phyloP scores from a whole-genome alignment of 2,888 invertebrate species.

The Aelia acuminata region DNA sequence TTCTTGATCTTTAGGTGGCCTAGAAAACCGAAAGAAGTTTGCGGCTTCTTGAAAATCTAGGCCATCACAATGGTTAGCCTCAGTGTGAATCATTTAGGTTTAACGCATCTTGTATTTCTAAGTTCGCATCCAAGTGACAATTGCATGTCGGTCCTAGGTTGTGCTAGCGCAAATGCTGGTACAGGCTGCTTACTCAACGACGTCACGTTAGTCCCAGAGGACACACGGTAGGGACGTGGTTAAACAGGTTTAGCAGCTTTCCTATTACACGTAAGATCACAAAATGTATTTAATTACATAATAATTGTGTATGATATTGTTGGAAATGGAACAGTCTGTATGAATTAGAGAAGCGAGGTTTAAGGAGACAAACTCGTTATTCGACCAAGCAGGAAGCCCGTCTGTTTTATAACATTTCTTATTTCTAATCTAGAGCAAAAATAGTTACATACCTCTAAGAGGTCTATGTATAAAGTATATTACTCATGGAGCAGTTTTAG shows the following conservation, averaged over 20 bases:
- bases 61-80: background rate
- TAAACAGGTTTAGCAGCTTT: background rate
- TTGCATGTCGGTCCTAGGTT: background rate
- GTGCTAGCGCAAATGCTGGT: background rate
- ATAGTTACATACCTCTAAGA: background rate
- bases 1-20: background rate
- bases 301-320: background rate
- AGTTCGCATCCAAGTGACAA: background rate
- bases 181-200: background rate
- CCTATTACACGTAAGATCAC: background rate
- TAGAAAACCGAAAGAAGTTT: background rate
- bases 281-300: background rate
- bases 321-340: background rate
- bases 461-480: too few relatives aligned
- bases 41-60: background rate
- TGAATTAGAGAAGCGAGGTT: background rate
- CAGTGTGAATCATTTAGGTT: background rate
- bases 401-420: too few relatives aligned
- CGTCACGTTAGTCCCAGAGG: background rate
- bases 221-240: background rate
- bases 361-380: conserved; percentile 10
- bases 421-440: background rate
- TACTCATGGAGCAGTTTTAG: background rate
- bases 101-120: background rate
- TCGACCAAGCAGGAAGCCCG: background rate